Evolutionary conservation across 2,797 vertebrate genomes (phyloP).

Genomic region (Smutsia gigantea): DNA sequence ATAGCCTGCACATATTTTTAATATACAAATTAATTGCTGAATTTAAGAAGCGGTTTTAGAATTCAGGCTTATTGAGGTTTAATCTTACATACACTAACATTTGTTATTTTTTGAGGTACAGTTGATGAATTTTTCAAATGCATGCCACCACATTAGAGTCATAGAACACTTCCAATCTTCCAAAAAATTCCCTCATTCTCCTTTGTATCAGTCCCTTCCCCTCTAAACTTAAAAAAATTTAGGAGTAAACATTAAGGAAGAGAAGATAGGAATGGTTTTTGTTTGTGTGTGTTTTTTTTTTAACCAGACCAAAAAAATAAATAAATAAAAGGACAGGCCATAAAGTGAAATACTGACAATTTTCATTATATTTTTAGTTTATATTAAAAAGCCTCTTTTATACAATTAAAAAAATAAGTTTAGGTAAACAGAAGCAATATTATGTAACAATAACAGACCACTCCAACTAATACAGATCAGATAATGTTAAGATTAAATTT

Average conservation of each 20-base stretch:
- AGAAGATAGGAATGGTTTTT: not conserved
- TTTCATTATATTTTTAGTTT: slow-evolving; percentile 1
- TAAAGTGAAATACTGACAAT: not conserved
- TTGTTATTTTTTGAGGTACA: not conserved
- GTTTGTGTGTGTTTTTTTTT: not conserved
- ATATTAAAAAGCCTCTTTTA: not conserved
- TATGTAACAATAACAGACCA: not conserved
- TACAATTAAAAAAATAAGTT: not conserved
- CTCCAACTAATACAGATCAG: not conserved
- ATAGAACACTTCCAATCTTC: not conserved
- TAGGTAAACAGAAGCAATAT: not conserved
- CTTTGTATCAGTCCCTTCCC: not conserved
- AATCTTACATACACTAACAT: not conserved
- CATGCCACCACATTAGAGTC: not conserved
- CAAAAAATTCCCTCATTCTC: not conserved
- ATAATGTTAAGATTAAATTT: not conserved
- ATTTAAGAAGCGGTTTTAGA: not conserved
- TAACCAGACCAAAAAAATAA: not conserved
- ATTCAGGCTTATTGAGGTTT: not conserved
- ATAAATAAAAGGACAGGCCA: not conserved
- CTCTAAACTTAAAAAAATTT: not conserved
- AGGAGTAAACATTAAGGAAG: not conserved
- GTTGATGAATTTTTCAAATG: not conserved
- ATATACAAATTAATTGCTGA: not conserved
- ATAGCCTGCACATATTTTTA: not conserved